Conservation (phyloP, 2,888 invertebrate genomes). For the Crossocerus cetratus region DNA sequence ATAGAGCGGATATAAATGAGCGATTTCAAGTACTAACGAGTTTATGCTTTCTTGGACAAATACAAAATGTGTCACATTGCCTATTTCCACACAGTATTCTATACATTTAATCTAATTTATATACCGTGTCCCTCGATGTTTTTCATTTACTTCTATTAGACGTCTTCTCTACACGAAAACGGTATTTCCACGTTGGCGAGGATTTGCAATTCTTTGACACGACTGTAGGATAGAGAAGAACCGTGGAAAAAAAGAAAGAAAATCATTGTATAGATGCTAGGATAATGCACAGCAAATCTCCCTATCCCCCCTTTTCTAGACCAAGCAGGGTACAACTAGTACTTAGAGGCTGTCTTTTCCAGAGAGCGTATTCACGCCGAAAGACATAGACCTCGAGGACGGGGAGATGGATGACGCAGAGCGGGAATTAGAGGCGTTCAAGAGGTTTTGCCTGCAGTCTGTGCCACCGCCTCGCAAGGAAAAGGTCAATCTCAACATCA, state of each 20-base stretch:
- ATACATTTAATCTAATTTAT: too few species aligned
- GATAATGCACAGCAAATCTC: constrained; percentile 28
- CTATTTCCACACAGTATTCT: too few species aligned
- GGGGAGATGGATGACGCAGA: constrained; percentile 89
- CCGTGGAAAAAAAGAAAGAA: neutral
- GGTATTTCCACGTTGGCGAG: too few species aligned
- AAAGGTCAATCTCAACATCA: constrained; percentile 88
- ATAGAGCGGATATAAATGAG: too few species aligned
- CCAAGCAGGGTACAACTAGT: constrained; percentile 45
- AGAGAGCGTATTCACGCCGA: constrained; percentile 88
- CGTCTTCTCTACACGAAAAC: too few species aligned
- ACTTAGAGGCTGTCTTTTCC: constrained; percentile 74
- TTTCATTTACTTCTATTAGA: too few species aligned
- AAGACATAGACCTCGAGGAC: constrained; percentile 87
- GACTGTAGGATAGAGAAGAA: neutral
- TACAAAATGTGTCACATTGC: too few species aligned
- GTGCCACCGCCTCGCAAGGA: constrained; percentile 87
- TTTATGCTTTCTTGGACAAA: too few species aligned
- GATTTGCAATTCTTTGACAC: too few species aligned
- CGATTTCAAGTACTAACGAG: too few species aligned
- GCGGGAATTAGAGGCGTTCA: constrained; percentile 90
- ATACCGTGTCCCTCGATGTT: too few species aligned
- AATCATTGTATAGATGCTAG: constrained; percentile 3
- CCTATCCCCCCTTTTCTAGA: constrained; percentile 2
- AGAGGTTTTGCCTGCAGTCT: constrained; percentile 91